Evolutionary conservation across 2,113 vertebrate genomes (phyloP).

Genomic region (Microtus oregoni): DNA sequence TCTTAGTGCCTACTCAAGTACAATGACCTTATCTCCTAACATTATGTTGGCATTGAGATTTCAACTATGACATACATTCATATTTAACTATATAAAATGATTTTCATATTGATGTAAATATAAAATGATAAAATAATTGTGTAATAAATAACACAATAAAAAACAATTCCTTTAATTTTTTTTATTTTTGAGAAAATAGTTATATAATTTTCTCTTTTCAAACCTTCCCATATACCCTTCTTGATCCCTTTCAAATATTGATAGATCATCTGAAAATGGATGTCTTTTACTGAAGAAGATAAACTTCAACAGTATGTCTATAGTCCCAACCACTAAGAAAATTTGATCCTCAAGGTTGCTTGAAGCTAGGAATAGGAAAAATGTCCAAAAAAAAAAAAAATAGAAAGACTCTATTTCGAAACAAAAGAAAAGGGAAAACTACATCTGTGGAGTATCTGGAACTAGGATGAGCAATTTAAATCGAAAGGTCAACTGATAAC

Average conservation of each 20-base stretch:
- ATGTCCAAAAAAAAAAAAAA: no score
- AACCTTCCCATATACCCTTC: neutral
- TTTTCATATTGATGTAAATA: neutral
- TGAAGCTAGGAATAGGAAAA: neutral
- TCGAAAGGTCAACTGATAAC: neutral
- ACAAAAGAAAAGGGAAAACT: neutral
- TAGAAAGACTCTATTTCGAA: neutral
- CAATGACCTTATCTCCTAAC: neutral
- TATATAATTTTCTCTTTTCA: neutral
- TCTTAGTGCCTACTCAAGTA: neutral
- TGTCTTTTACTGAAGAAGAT: neutral
- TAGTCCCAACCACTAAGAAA: accelerated
- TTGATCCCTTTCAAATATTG: neutral
- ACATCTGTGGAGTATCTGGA: neutral
- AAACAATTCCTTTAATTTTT: neutral
- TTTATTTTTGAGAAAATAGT: neutral
- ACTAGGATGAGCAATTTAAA: neutral
- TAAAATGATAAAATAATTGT: neutral
- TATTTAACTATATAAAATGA: neutral
- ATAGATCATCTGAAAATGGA: neutral
- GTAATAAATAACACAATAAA: neutral
- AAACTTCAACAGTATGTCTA: accelerated
- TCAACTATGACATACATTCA: neutral
- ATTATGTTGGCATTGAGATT: no score
- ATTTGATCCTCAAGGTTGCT: neutral